Base-by-base conservation (phyloP, 1,140 invertebrate genomes). In the Formica exsecta region DNA sequence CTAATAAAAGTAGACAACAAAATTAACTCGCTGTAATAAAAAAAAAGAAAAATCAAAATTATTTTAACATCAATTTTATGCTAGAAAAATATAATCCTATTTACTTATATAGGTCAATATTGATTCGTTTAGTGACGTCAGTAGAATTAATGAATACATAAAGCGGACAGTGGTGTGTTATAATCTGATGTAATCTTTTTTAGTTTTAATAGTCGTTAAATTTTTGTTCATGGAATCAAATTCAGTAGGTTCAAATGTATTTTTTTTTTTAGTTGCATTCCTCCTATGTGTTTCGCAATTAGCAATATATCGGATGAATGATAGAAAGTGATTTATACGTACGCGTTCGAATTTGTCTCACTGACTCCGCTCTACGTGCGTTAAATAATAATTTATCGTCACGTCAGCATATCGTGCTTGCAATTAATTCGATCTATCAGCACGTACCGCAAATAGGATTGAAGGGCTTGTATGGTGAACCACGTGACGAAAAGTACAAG, bases 381-480 rank as follows among this genome's bases (percentile, higher is more conserved):
- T 83, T 83, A 74, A 83, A 83, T 83, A 74, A 73, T 83, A 83
- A 83, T 83, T 83, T 81, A 73, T 73, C 66, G 29, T 32, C 54
- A 48, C 68, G 79, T 48, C 48, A 44, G 79, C n/a, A 3, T 61
- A 73, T 19, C 54, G 36, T 71, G 25, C 19, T 70, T n/a, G 79
- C 38, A 74, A 54, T 61, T 83, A 74, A 62, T 83, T 83, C 54
- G 36, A 83, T 83, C 25, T 13, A 59, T 73, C 68, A 74, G 11
- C 54, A n/a, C 38, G 38, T 48, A 74, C 11, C 13, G 38, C 44
- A 25, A 11, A 61, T 73, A 57, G 36, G 38, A 81, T 81, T 73
- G 54, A 73, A 61, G n/a, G 25, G 59, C 38, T 25, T 19, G 36
- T 25, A 13, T 22, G 41, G 16, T 41, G 16, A 38, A 13, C 32